A percentile compares a stretch with the other conserved stretches of the same genome.
Conservation (phyloP, 92 coral and sea anemone species). For the Bergia puertoricense region DNA sequence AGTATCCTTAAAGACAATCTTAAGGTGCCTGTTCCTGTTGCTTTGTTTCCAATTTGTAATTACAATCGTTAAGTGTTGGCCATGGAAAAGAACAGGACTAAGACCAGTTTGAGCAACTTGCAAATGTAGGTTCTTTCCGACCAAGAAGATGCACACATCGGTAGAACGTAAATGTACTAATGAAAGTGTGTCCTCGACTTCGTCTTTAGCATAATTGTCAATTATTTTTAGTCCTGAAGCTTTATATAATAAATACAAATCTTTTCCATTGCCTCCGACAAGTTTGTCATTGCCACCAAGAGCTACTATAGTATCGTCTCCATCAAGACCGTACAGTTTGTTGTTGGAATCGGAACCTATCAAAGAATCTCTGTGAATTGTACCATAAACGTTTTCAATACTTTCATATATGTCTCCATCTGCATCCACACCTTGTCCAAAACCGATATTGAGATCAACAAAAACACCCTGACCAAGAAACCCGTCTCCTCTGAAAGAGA, state of each 20-base stretch:
- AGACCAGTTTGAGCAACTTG: slow-evolving; percentile 33
- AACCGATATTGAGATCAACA: no score
- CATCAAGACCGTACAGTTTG: slow-evolving; percentile 30
- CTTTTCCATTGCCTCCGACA: slow-evolving; percentile 57
- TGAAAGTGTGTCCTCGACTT: slow-evolving; percentile 50
- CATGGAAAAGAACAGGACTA: slow-evolving; percentile 21
- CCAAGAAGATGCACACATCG: slow-evolving; percentile 44
- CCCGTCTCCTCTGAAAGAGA: no score
- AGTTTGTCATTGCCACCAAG: slow-evolving; percentile 55
- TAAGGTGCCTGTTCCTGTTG: slow-evolving; percentile 40
- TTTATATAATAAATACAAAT: slow-evolving; percentile 39
- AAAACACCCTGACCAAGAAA: no score
- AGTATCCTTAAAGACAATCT: slow-evolving; percentile 40
- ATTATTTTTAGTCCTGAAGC: slow-evolving; percentile 51
- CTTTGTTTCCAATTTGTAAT: slow-evolving; percentile 46
- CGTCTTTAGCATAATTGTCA: slow-evolving; percentile 58
- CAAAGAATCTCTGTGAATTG: slow-evolving; percentile 50
- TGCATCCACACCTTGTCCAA: no score
- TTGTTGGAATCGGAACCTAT: slow-evolving; percentile 49
- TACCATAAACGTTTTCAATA: slow-evolving; percentile 64
- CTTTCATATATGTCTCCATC: slow-evolving; percentile 6
- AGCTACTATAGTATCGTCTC: slow-evolving; percentile 43
- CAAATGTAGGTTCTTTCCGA: slow-evolving; percentile 45
- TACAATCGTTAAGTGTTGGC: slow-evolving; percentile 37
- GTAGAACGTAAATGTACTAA: slow-evolving; percentile 36